A percentile compares a stretch with the other conserved stretches of the same genome.
Evolutionary conservation across 2,797 vertebrate species (phyloP).

Genomic region (Manis pentadactyla): DNA sequence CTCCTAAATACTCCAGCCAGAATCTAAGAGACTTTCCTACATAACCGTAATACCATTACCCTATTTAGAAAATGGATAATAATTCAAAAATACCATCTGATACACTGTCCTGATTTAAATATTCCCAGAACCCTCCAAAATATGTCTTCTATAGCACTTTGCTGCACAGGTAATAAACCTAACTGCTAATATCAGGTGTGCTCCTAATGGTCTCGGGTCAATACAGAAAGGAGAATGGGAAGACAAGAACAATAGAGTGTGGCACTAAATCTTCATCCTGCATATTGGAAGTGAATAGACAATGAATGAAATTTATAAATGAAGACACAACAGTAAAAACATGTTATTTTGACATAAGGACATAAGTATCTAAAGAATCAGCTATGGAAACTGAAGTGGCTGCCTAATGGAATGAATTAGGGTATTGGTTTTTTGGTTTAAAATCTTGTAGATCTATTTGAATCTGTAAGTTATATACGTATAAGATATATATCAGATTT

Average conservation of each 20-base stretch:
- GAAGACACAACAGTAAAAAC: background rate
- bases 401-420: background rate
- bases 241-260: background rate
- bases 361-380: background rate
- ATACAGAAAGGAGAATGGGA: background rate
- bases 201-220: background rate
- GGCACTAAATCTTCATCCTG: background rate
- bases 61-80: background rate
- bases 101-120: background rate
- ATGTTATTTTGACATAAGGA: background rate
- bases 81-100: background rate
- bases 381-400: background rate
- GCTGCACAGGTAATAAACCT: background rate
- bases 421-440: background rate
- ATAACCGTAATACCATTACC: background rate
- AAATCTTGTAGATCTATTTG: background rate
- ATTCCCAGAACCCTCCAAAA: background rate
- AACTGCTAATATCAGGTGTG: background rate
- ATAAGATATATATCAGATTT: too few relatives aligned
- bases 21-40: background rate
- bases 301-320: background rate
- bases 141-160: background rate
- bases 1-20: background rate
- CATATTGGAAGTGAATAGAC: background rate
- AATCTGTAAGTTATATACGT: too few relatives aligned